Conservation (phyloP, 2,797 vertebrate species). For the Carcharodon carcharias region DNA sequence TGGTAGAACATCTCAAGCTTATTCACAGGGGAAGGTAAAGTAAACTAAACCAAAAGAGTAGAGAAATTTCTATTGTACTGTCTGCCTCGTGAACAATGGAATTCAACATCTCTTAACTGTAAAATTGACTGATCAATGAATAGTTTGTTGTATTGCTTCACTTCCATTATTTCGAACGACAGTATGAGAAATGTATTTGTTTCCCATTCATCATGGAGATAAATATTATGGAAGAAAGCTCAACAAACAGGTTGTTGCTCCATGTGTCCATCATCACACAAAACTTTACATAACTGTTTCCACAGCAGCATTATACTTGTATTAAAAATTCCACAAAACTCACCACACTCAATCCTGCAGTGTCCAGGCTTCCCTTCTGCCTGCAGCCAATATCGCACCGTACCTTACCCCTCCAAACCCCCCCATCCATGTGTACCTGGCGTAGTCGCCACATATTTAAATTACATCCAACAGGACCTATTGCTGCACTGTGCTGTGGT, state of each 20-base stretch:
- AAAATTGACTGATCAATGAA: not conserved
- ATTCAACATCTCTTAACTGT: not conserved
- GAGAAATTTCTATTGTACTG: not conserved
- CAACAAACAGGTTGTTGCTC: not conserved
- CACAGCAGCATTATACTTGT: not conserved
- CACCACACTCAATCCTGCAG: not conserved
- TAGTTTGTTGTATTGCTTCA: not conserved
- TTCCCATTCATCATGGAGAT: not conserved
- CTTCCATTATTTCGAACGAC: not conserved
- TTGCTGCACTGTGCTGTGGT: not conserved
- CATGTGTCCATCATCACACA: not conserved
- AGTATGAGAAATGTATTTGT: not conserved
- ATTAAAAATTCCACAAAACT: not conserved
- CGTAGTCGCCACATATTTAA: not conserved
- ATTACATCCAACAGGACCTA: not conserved
- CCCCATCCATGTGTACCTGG: not conserved
- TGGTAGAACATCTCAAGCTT: not conserved
- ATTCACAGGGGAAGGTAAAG: not conserved
- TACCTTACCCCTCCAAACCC: too few species aligned
- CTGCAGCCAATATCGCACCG: not conserved
- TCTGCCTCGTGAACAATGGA: not conserved
- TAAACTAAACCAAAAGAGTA: not conserved
- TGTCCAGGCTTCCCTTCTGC: not conserved
- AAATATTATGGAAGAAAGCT: not conserved
- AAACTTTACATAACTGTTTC: not conserved